Evolutionary conservation across 2,888 invertebrate genomes (phyloP).

Genomic region (Antheraea assamensis): DNA sequence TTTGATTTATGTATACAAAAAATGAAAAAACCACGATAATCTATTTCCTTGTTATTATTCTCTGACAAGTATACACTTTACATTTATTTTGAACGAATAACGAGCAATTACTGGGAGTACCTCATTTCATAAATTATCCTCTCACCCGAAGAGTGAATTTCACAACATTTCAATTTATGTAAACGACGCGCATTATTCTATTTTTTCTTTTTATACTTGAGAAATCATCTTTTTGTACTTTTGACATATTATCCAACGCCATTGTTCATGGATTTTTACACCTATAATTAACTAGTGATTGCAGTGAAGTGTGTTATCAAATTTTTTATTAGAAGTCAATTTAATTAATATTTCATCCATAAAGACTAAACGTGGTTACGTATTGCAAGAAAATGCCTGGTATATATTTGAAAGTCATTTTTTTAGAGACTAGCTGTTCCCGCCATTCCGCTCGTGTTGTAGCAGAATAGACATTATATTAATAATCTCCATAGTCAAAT

Average conservation of each 20-base stretch:
- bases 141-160: neutral
- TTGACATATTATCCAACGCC: neutral
- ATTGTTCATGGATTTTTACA: neutral
- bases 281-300: neutral
- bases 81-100: constrained; percentile 10
- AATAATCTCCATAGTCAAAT: too few relatives aligned
- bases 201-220: neutral
- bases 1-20: neutral
- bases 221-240: neutral
- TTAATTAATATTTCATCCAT: neutral
- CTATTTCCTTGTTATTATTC: neutral
- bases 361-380: neutral
- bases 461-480: too few relatives aligned
- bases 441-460: too few relatives aligned
- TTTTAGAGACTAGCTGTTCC: too few relatives aligned
- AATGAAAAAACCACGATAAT: neutral
- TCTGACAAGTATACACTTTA: constrained; percentile 10
- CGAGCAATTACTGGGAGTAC: constrained; percentile 8
- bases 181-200: neutral
- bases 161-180: constrained; percentile 1
- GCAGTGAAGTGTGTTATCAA: too few relatives aligned
- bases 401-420: too few relatives aligned
- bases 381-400: too few relatives aligned
- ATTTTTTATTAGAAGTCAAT: neutral
- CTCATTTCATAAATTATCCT: constrained; percentile 13